Base-by-base conservation (phyloP, 64 coral and sea anemone species). In the Astreopora myriophthalma region DNA sequence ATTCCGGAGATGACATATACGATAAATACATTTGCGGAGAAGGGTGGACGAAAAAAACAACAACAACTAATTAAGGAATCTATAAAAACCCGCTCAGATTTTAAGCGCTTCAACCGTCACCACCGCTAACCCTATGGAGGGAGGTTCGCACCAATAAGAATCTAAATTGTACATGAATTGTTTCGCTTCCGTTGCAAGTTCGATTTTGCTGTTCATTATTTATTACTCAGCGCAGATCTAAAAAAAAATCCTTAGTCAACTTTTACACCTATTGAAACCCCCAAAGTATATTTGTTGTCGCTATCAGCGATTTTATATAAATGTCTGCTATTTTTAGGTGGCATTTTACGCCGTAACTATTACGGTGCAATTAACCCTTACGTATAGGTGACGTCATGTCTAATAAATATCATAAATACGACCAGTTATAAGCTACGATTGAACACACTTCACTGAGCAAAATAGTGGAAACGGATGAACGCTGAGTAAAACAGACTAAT, bases 311-410 rank as follows among this genome's bases (percentile, higher is more conserved):
- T 36, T 20, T 38, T 12, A 37, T 0, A 22, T 37, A 6, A 3
- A 4, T 71, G 32, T 6, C 10, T 38, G 31, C 70, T 73, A 73
- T 73, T 73, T 38, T 73, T 73, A 73, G 70, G 38, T 7, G 10
- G 34, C 33, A 16, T 63, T 24, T 20, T 1, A 30, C 29, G 4
- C 2, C 32, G 70, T 38, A 73, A 73, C 70, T 13, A 3, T 73
- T 73, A 36, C 33, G 6, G 33, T 38, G 78, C 31, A 65, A 83
- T 60, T 27, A 7, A 64, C 9, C 17, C 29, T 25, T 38, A 25
- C 38, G 37, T 37, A 64, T 55, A 37, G 3, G 16, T 83, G 57
- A 83, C 79, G 79, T 83, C 79, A 80, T n/a, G 25, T 23, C 12
- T 10, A 24, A 19, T 3, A 31, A 66, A 66, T 66, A 66, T 27